These are phyloP conservation scores for Plectrocnemia conspersa DNA, from an alignment of 1,140 invertebrate genomes.

Conservation along the genomic window DNA sequence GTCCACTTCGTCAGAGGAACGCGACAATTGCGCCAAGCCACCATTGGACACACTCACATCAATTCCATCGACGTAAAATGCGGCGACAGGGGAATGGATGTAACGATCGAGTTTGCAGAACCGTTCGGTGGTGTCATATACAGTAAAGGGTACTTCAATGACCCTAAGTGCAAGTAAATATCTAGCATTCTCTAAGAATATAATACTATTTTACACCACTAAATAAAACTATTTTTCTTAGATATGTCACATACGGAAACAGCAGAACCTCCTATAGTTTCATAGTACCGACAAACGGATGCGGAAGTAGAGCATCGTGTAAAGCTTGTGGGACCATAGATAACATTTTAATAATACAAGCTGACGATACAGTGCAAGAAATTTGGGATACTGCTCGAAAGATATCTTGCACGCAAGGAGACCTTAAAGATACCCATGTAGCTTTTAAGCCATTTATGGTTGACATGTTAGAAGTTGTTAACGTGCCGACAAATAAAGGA, in stretches of 20 bases:
- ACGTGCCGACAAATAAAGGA: slow-evolving; percentile 57
- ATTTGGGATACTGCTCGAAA: slow-evolving; percentile 57
- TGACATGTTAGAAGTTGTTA: slow-evolving; percentile 65
- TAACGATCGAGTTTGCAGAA: slow-evolving; percentile 60
- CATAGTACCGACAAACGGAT: slow-evolving; percentile 58
- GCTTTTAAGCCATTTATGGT: slow-evolving; percentile 67
- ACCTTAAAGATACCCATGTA: slow-evolving; percentile 57
- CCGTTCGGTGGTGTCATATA: slow-evolving; percentile 68
- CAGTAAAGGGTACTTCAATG: slow-evolving; percentile 63
- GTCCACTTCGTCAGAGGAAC: slow-evolving; percentile 47
- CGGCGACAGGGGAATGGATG: slow-evolving; percentile 54
- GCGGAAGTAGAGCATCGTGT: slow-evolving; percentile 57
- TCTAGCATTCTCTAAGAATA: background rate
- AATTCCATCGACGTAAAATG: slow-evolving; percentile 62
- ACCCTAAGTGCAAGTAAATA: slow-evolving; percentile 62
- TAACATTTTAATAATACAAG: slow-evolving; percentile 62
- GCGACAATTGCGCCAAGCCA: slow-evolving; percentile 33
- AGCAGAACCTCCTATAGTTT: slow-evolving; percentile 54
- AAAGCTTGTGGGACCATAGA: slow-evolving; percentile 56
- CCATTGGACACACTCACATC: slow-evolving; percentile 45
- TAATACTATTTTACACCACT: too few relatives aligned
- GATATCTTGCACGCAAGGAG: slow-evolving; percentile 55
- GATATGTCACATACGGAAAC: slow-evolving; percentile 57
- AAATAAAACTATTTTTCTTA: too few relatives aligned
- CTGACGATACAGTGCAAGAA: slow-evolving; percentile 60